Evolutionary conservation across 37 sponge, comb jelly and placozoan genomes (phyloP).

Genomic region (Tethya wilhelma): DNA sequence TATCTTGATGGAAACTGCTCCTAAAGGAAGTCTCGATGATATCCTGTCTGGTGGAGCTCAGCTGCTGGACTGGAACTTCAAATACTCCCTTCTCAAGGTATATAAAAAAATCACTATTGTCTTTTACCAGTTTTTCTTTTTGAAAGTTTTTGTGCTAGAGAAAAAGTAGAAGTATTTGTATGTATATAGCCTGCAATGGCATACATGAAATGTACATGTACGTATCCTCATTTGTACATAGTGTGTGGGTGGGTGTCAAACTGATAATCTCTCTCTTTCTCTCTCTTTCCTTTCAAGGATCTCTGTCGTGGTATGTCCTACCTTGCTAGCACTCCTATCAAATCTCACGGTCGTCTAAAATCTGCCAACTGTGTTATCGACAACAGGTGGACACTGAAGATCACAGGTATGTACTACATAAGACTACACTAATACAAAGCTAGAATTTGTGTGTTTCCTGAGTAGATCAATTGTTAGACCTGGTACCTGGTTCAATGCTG

Average conservation of each 20-base stretch:
- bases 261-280: not conserved
- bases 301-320: conserved; percentile 69
- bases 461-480: not conserved
- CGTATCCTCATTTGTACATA: not conserved
- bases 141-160: no score
- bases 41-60: conserved; percentile 34
- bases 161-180: no score
- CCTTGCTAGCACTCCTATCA: conserved; percentile 48
- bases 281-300: conserved; percentile 32
- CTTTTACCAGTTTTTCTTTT: no score
- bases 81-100: conserved; percentile 62
- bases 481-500: not conserved
- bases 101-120: no score
- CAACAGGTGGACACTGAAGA: conserved; percentile 75
- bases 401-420: conserved; percentile 45
- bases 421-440: no score
- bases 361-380: conserved; percentile 74
- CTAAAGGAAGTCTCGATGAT: conserved; percentile 72
- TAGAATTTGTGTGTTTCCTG: no score
- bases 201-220: not conserved
- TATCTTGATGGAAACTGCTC: conserved; percentile 56
- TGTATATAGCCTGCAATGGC: no score
- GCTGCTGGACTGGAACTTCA: conserved; percentile 72
- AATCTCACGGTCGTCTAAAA: conserved; percentile 70
- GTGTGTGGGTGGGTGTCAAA: not conserved